Evolutionary conservation across 2,888 invertebrate genomes (phyloP).

Genomic region (Tupiocoris notatus): DNA sequence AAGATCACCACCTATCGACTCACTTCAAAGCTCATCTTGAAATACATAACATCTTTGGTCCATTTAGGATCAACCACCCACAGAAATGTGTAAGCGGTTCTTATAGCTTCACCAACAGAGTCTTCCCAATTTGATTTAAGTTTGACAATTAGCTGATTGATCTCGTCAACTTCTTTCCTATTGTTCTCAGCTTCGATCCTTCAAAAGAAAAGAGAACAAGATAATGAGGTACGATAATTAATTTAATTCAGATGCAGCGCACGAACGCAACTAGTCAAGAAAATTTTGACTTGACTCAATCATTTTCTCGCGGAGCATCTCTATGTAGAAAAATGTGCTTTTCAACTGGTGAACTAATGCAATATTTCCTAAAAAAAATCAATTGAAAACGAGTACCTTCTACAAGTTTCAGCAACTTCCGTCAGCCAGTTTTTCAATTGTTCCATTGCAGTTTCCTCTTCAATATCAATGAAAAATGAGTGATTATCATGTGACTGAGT

Average conservation of each 20-base stretch:
- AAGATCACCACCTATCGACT: too few relatives aligned
- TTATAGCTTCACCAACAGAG: slow-evolving; percentile 1
- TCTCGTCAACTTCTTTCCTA: slow-evolving; percentile 18
- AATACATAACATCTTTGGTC: slow-evolving; percentile 32
- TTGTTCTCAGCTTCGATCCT: slow-evolving; percentile 30
- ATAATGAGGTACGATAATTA: too few relatives aligned
- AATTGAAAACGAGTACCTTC: slow-evolving; percentile 12
- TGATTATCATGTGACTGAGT: slow-evolving; percentile 33
- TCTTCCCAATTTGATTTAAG: slow-evolving; percentile 25
- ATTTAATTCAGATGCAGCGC: too few relatives aligned
- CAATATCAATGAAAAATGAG: slow-evolving; percentile 26
- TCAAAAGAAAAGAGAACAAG: neutral
- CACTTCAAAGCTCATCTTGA: slow-evolving; percentile 33
- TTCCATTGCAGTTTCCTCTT: slow-evolving; percentile 19
- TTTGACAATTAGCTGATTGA: slow-evolving; percentile 4
- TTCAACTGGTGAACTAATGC: too few relatives aligned
- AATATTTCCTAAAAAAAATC: too few relatives aligned
- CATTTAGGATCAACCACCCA: slow-evolving; percentile 33
- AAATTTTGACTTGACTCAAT: too few relatives aligned
- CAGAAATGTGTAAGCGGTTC: slow-evolving; percentile 24
- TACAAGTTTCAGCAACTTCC: slow-evolving; percentile 4
- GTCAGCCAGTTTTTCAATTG: slow-evolving; percentile 13
- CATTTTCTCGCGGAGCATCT: too few relatives aligned
- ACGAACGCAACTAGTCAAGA: too few relatives aligned
- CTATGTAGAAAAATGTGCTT: too few relatives aligned